Base-by-base conservation (phyloP, 2,888 invertebrate species). In the Merodon equestris region DNA sequence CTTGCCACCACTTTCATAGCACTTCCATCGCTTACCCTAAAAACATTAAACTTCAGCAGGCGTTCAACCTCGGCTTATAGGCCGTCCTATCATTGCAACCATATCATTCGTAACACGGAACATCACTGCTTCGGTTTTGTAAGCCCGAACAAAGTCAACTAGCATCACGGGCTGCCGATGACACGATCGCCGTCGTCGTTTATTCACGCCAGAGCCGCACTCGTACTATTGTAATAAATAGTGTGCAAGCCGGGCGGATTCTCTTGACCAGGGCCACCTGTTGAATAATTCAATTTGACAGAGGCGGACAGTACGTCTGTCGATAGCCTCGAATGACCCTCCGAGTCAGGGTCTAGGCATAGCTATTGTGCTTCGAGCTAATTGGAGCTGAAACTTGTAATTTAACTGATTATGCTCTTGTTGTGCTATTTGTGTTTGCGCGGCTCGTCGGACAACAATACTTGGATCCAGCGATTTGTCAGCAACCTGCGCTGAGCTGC, bases 221-320 rank as follows among this genome's bases (percentile, higher is more conserved):
- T 7, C 27, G 27, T 27, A 2, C 3, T 27, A 27, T n/a, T n/a
- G 7, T 27, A 27, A 27, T 27, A 27, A 7, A 7, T 27, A 7
- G 7, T 27, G 27, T 27, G 27, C 40, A 42, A 15, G 15, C 36
- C 47, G 51, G 66, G 54, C 54, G 60, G 54, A 38, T 58, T 38
- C 66, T 73, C 56, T 56, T 56, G 67, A 56, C 61, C 56, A 45
- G 61, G 56, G 67, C 56, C 48, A 68, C 61, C 45, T 74, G 50
- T 47, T 74, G 56, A 74, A 67, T 74, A 27, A 74, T 74, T 74
- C 74, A 74, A 61, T 27, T 27, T 7, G 7, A 27, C 27, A 27
- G 27, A 0, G 10, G 17, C 17, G 42, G 27, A 27, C 27, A 27
- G 7, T 27, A 7, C 27, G 27, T 4, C 27, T 27, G 27, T 27